Evolutionary conservation across 2,113 vertebrate genomes (phyloP), one percentile per base, ranked within the genome.

Genomic region (Brachyhypopomus occidentalis): DNA sequence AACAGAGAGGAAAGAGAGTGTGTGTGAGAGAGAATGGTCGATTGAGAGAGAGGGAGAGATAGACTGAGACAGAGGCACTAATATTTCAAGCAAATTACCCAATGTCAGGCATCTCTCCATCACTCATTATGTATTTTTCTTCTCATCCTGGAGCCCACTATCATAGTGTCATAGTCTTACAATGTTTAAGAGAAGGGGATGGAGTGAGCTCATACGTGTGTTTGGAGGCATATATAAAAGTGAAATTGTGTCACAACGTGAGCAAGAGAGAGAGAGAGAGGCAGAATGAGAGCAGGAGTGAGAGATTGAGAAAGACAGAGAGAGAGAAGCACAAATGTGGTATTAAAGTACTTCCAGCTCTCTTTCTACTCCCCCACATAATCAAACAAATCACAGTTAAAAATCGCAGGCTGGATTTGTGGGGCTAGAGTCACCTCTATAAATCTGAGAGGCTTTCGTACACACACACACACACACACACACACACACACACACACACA

Each of bases 321-420:
- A 55, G 41, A 67, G 41, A 72, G 59, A 69, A 19, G 64, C 36
- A 23, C 63, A 82, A 84, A 73, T 38, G n/a, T 70, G 27, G 72
- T 78, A 85, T 85, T 77, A 66, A 88, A 87, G 76, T 74, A 78
- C 66, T 82, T 85, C 79, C 79, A 86, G 66, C 70, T 82, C 84
- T 84, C 84, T 76, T 80, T 78, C 72, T 74, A 60, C 82, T 81
- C 71, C 64, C 71, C 27, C 60, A 34, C 60, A 38, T 84, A 85
- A 88, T 90, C 85, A 88, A 88, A 88, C 87, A 87, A 87, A 84
- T 87, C 87, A 84, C 8, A 27, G 86, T 87, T 84, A 81, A 79
- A 85, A 77, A 78, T 87, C 72, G 34, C 72, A 48, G 52, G 60
- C 64, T 81, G 80, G 80, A 73, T 76, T 67, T 86, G 81, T 75